Evolutionary conservation across 2,888 invertebrate species (phyloP), one percentile per base, ranked within the genome.

Genomic region (Chouioia cunea): DNA sequence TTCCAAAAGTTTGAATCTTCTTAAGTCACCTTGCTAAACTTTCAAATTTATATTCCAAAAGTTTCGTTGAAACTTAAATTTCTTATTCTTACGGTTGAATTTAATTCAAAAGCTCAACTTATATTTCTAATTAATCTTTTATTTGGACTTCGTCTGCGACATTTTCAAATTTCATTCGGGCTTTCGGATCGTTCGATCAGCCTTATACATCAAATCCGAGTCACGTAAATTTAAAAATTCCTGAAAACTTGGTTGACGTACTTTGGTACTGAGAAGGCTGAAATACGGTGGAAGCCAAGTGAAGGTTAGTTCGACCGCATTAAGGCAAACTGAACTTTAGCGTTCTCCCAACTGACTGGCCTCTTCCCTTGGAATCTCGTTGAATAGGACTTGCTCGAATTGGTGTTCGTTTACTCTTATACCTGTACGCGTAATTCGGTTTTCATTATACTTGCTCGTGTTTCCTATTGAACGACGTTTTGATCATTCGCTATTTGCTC

Each of bases 291-390:
- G 3, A 3, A 27, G 27, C 6, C 27, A 6, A 27, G 27, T 27
- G 6, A 27, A 27, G 4, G 27, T 27, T 6, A 27, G 27, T 27
- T 27, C 6, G 27, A 27, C 27, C 3, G 27, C 27, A 6, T 4
- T 6, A 27, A 14, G 27, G n/a, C 47, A 65, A 65, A 48, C 56
- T 65, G 44, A 68, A 68, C 56, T 68, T 68, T 48, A 15, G 14
- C 59, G 36, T 20, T 65, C 47, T 43, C 27, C 27, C 27, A 50
- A 50, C 67, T 23, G 36, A 36, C 57, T 46, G 12, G 56, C 48
- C 36, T 27, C 52, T 12, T 46, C 50, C 12, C 4, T 23, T 52
- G 62, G 65, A 75, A 74, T 74, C 65, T 73, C 75, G 65, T 70
- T 64, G 67, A 75, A 65, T 70, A 43, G 59, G 62, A 73, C 60